phyloP scores from a whole-genome alignment of 2,113 vertebrate species.

The Arvicanthis niloticus region DNA sequence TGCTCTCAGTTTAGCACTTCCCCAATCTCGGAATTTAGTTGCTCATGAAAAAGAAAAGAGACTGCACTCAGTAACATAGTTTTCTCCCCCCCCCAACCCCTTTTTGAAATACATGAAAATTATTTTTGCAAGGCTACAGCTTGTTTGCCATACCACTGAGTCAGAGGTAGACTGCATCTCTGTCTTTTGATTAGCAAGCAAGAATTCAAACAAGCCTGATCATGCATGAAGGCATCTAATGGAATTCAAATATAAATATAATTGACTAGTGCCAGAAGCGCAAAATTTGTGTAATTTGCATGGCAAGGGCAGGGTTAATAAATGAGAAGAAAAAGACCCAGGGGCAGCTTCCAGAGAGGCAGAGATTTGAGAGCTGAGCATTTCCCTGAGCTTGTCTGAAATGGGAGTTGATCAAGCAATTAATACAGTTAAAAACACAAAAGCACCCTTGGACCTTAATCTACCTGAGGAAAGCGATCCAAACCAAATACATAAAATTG shows the following conservation, averaged over 20 bases:
- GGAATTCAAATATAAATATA: conserved; percentile 79
- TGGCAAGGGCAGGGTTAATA: conserved; percentile 84
- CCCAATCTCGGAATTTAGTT: conserved; percentile 36
- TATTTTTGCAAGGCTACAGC: conserved; percentile 58
- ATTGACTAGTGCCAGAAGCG: conserved; percentile 80
- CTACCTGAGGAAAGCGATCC: conserved; percentile 78
- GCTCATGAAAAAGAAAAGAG: background rate
- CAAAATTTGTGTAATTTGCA: conserved; percentile 74
- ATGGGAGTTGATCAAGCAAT: conserved; percentile 81
- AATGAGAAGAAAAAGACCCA: conserved; percentile 74
- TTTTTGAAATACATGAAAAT: conserved; percentile 71
- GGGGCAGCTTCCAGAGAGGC: conserved; percentile 54
- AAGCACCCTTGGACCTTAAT: conserved; percentile 77
- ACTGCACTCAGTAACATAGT: background rate
- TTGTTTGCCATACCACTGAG: conserved; percentile 64
- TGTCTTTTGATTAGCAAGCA: conserved; percentile 67
- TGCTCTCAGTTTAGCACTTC: conserved; percentile 46
- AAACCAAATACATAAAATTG: conserved; percentile 77
- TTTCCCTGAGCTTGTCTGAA: conserved; percentile 57
- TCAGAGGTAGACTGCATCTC: conserved; percentile 70
- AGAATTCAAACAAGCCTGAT: conserved; percentile 78
- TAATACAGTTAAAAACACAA: conserved; percentile 83
- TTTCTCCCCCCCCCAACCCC: background rate
- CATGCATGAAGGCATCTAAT: conserved; percentile 76
- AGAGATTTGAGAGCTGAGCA: conserved; percentile 55